phyloP scores from a whole-genome alignment of 2,888 invertebrate species.

The Mesorhabditis belari region DNA sequence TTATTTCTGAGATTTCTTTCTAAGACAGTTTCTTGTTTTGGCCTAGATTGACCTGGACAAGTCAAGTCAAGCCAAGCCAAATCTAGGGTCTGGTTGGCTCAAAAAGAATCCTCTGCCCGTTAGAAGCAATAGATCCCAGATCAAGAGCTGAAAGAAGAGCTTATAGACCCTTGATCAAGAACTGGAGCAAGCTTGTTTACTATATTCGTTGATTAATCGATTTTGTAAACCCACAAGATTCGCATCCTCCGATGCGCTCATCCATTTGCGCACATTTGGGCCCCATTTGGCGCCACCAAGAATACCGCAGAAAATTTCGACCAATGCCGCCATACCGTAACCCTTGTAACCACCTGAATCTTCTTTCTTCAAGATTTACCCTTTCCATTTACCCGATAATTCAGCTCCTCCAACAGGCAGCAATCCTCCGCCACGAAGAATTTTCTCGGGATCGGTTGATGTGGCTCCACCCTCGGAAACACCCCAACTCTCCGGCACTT shows the following conservation, averaged over 20 bases:
- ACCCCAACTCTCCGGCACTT: slow-evolving; percentile 81
- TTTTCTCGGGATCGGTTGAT: slow-evolving; percentile 52
- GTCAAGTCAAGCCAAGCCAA: too few species aligned
- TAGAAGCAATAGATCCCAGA: too few species aligned
- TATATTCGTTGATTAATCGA: too few species aligned
- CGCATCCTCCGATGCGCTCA: slow-evolving; percentile 64
- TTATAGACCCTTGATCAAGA: too few species aligned
- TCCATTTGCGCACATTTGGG: slow-evolving; percentile 74
- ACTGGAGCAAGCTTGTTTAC: too few species aligned
- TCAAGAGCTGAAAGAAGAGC: too few species aligned
- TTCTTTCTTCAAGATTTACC: not conserved
- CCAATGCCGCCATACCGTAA: slow-evolving; percentile 74
- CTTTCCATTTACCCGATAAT: slow-evolving; percentile 49
- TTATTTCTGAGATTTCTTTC: too few species aligned
- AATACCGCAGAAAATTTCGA: slow-evolving; percentile 81
- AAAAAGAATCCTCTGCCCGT: too few species aligned
- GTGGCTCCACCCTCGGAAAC: slow-evolving; percentile 61
- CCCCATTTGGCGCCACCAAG: slow-evolving; percentile 67
- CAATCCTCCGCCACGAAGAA: slow-evolving; percentile 55
- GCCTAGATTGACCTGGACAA: too few species aligned
- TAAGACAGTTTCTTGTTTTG: too few species aligned
- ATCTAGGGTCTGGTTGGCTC: too few species aligned
- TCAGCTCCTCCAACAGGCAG: slow-evolving; percentile 58
- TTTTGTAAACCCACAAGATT: slow-evolving; percentile 47
- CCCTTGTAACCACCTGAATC: slow-evolving; percentile 73